Conservation (phyloP, 2,797 vertebrate genomes). For the Garrulus glandarius region DNA sequence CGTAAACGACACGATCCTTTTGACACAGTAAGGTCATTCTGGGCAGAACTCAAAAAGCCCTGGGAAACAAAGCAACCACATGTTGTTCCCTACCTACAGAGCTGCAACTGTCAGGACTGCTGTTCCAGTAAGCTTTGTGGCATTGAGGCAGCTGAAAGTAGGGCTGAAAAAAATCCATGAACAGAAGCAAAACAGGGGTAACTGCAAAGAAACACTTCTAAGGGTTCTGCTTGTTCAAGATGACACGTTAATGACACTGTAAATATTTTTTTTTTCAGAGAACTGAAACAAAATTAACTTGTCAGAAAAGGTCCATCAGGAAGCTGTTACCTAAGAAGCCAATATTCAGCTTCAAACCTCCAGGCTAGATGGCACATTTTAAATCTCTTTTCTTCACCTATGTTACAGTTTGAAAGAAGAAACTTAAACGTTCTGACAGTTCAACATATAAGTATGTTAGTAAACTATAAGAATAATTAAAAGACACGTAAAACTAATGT, state of each 20-base stretch:
- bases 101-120: not conserved
- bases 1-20: not conserved
- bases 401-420: not conserved
- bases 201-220: not conserved
- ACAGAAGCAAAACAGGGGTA: not conserved
- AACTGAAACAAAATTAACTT: not conserved
- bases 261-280: not conserved
- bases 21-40: not conserved
- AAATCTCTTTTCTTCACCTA: not conserved
- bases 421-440: not conserved
- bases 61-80: not conserved
- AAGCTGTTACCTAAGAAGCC: not conserved
- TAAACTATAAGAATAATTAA: not conserved
- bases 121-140: not conserved
- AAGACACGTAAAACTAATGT: not conserved
- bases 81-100: not conserved
- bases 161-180: not conserved
- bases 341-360: not conserved
- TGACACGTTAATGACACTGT: fast-evolving
- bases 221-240: not conserved
- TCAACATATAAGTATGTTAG: not conserved
- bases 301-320: not conserved
- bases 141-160: not conserved
- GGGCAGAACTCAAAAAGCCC: not conserved
- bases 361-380: not conserved